These are phyloP conservation scores for Odocoileus virginianus DNA, from an alignment of 2,113 vertebrate species.

Conservation along the genomic window DNA sequence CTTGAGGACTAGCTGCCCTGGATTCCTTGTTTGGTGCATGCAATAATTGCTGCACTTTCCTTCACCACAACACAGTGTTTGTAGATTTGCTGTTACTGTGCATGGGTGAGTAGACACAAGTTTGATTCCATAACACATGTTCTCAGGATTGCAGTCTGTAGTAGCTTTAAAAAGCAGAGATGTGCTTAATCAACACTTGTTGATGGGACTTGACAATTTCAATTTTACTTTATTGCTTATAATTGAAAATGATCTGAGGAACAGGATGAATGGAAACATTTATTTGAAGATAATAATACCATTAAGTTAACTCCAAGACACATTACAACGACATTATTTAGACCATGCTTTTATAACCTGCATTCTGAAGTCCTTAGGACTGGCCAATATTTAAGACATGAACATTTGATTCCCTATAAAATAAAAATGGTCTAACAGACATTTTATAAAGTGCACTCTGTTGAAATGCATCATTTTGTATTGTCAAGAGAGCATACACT, in stretches of 20 bases:
- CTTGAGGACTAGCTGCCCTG: background rate
- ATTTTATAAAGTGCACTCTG: constrained; percentile 37
- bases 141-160: background rate
- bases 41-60: background rate
- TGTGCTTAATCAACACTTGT: constrained; percentile 31
- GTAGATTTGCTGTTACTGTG: background rate
- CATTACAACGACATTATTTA: constrained; percentile 15
- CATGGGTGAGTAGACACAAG: background rate
- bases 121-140: background rate
- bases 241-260: constrained; percentile 30
- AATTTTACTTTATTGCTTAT: constrained; percentile 23
- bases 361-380: constrained; percentile 2
- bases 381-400: constrained; percentile 47
- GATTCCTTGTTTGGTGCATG: background rate
- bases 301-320: constrained; percentile 28
- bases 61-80: background rate
- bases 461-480: constrained; percentile 43
- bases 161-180: background rate
- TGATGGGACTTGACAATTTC: constrained; percentile 48
- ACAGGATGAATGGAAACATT: constrained; percentile 18
- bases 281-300: constrained; percentile 40
- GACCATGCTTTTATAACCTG: background rate
- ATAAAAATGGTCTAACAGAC: constrained; percentile 38
- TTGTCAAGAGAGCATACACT: constrained; percentile 12
- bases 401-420: constrained; percentile 42